Evolutionary conservation across 2,113 vertebrate species (phyloP).

Genomic region (Spermophilus dauricus): DNA sequence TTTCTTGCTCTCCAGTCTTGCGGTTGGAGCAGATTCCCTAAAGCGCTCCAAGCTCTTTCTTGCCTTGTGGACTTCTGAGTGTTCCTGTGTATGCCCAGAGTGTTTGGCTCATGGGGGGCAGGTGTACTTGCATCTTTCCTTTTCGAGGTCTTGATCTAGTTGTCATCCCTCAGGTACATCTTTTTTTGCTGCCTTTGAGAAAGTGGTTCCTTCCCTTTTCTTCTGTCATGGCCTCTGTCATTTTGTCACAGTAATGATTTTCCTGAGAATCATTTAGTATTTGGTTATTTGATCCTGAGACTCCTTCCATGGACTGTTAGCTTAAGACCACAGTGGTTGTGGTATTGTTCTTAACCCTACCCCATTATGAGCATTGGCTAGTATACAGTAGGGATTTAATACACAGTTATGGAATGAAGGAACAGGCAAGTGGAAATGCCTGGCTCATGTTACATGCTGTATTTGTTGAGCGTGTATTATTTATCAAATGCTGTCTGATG

Average conservation of each 20-base stretch:
- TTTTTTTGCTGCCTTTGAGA: too few relatives aligned
- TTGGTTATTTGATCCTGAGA: neutral
- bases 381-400: neutral
- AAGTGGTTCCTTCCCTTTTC: neutral
- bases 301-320: neutral
- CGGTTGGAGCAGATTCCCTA: too few relatives aligned
- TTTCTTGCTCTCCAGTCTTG: too few relatives aligned
- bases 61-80: too few relatives aligned
- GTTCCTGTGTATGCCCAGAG: too few relatives aligned
- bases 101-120: too few relatives aligned
- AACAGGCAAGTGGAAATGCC: neutral
- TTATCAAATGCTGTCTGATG: neutral
- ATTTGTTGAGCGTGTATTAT: neutral
- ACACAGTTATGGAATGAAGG: neutral
- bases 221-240: neutral
- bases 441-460: neutral
- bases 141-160: too few relatives aligned
- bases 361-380: neutral
- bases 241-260: neutral
- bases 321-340: neutral
- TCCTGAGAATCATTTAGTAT: neutral
- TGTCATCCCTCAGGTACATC: too few relatives aligned
- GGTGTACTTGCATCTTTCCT: too few relatives aligned
- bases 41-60: too few relatives aligned
- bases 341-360: neutral